Conservation (phyloP, 2,888 invertebrate species). For the Eilema griseolum region DNA sequence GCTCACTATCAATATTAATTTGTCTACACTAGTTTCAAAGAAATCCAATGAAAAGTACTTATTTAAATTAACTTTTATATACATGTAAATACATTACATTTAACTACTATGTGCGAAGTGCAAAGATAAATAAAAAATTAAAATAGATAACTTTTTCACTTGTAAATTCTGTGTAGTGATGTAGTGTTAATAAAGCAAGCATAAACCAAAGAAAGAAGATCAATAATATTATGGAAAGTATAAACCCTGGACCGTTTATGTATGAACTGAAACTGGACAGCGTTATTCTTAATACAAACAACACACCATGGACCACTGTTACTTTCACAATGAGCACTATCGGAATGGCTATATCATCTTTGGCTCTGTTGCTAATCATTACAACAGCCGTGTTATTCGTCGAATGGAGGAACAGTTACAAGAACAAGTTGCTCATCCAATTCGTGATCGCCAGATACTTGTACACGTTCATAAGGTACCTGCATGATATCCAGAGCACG, state of each 20-base stretch:
- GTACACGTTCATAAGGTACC: constrained; percentile 66
- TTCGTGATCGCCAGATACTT: constrained; percentile 73
- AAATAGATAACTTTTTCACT: constrained; percentile 19
- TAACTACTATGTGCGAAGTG: neutral
- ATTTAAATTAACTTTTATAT: neutral
- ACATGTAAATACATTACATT: neutral
- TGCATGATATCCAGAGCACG: constrained; percentile 58
- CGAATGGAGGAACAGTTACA: constrained; percentile 75
- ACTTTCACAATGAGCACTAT: constrained; percentile 62
- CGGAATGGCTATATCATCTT: constrained; percentile 65
- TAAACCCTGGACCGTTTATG: neutral
- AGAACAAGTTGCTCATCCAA: constrained; percentile 77
- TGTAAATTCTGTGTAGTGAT: constrained; percentile 17
- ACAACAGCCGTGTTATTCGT: constrained; percentile 68
- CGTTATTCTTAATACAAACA: constrained; percentile 45
- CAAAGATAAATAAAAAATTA: constrained; percentile 16
- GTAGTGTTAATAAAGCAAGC: neutral
- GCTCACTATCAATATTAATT: constrained; percentile 11
- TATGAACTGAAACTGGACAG: constrained; percentile 48
- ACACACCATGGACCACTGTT: constrained; percentile 47
- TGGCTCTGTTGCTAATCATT: constrained; percentile 65
- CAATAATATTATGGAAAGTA: neutral
- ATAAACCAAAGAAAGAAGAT: neutral
- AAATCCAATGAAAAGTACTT: neutral
- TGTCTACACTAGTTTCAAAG: neutral